Base-by-base conservation (phyloP, 1,140 invertebrate genomes). In the Drosophila oshimai region DNA sequence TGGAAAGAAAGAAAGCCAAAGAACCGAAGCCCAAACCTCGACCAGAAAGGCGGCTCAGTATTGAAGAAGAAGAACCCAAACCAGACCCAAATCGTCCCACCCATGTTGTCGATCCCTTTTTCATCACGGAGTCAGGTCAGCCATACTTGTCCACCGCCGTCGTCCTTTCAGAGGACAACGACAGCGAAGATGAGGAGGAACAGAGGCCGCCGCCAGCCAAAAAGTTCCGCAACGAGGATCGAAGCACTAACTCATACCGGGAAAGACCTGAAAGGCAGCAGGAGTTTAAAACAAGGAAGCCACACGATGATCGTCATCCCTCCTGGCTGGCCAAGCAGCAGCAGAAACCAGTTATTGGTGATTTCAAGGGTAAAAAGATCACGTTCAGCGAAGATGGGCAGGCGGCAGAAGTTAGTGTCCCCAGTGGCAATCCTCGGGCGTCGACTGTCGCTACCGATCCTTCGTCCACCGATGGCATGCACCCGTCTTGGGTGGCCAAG, bases 401-500 rank as follows among this genome's bases (percentile, higher is more conserved):
- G 17, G 31, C 68, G 2, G 5, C 55, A 3, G 44, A 36, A 24
- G 17, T 34, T 3, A 41, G 2, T 12, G 2, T 15, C 7, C 15
- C 31, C 3, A 10, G 1, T 15, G n/a, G 6, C 0, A 28, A 12
- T 50, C 12, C 37, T 20, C 7, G 18, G 2, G 2, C 37, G 9
- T 2, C 42, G 1, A 13, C 10, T 12, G 45, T 6, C 1, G 13
- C 17, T 10, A n/a, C n/a, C n/a, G n/a, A n/a, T n/a, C 29, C 49
- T 6, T 28, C 12, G 13, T 42, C 46, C 12, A 57, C 47, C 2
- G 73, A 72, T 6, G 71, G 72, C 17, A 87, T 93, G 55, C 93
- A 94, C 91, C 93, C 93, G 2, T 94, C 93, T 7, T 94, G 93
- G 93, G 92, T 93, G 80, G 93, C 93, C 3, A 94, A 94, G 69